A percentile compares a stretch with the other conserved stretches of the same genome.
phyloP scores from a whole-genome alignment of 2,888 invertebrate species.

The Branchellion lobata region DNA sequence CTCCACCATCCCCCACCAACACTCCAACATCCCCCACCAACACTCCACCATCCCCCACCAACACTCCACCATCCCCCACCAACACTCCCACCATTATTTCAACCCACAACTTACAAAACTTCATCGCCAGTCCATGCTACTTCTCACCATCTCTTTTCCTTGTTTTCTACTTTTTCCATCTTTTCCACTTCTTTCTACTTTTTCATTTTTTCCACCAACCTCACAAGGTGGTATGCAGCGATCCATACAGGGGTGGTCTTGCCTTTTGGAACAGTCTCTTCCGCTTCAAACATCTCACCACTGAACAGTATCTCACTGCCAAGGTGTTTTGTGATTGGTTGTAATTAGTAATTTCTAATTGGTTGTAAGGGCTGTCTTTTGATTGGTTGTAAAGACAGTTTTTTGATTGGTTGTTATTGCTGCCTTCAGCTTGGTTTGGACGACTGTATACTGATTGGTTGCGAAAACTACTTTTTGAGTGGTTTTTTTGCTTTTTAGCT shows the following conservation, averaged over 20 bases:
- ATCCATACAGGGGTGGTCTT: constrained; percentile 94
- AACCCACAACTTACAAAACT: no score
- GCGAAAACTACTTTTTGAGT: no score
- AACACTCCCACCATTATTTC: no score
- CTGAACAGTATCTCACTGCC: constrained; percentile 93
- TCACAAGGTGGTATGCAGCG: constrained; percentile 90
- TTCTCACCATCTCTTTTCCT: no score
- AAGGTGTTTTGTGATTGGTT: constrained; percentile 68
- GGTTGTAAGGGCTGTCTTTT: background rate
- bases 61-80: background rate
- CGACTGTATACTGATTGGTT: no score
- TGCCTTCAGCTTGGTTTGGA: background rate
- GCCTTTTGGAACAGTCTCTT: constrained; percentile 98
- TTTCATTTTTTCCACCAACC: no score
- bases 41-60: no score
- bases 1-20: no score
- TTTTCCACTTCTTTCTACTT: background rate
- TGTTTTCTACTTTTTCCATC: background rate
- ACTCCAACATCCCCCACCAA: no score
- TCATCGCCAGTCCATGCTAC: no score
- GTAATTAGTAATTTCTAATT: background rate
- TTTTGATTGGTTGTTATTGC: no score
- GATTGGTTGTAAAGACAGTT: constrained; percentile 2
- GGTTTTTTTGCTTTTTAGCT: no score
- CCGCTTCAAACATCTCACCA: constrained; percentile 96